phyloP scores from a whole-genome alignment of 2,888 invertebrate species.

The Lumbricus terrestris region DNA sequence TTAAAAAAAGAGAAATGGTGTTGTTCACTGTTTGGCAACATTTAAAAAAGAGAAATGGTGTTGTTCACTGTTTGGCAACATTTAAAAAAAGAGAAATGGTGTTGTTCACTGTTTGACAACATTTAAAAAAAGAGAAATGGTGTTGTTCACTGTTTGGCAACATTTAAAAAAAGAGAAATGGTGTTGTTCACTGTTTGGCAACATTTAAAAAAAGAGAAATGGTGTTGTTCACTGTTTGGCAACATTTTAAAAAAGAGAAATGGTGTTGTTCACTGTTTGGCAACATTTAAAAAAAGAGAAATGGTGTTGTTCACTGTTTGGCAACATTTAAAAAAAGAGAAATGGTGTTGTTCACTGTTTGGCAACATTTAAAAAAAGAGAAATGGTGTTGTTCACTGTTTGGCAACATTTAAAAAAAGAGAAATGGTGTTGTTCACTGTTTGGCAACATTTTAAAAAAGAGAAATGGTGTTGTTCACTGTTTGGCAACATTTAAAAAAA shows the following conservation, averaged over 20 bases:
- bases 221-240: slow-evolving; percentile 11
- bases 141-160: slow-evolving; percentile 8
- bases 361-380: neutral
- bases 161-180: neutral
- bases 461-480: neutral
- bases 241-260: neutral
- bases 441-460: neutral
- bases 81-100: neutral
- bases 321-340: neutral
- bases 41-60: neutral
- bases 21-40: neutral
- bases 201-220: neutral
- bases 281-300: neutral
- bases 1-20: neutral
- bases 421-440: neutral
- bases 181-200: slow-evolving; percentile 12
- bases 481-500: neutral
- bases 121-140: neutral
- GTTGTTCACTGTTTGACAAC: neutral
- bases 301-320: slow-evolving; percentile 9
- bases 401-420: neutral
- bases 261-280: slow-evolving; percentile 8
- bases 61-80: neutral
- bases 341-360: slow-evolving; percentile 6
- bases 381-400: slow-evolving; percentile 7